Evolutionary conservation across 2,113 vertebrate species (phyloP), one percentile per base, ranked within the genome.

Genomic region (Phocoena sinus): DNA sequence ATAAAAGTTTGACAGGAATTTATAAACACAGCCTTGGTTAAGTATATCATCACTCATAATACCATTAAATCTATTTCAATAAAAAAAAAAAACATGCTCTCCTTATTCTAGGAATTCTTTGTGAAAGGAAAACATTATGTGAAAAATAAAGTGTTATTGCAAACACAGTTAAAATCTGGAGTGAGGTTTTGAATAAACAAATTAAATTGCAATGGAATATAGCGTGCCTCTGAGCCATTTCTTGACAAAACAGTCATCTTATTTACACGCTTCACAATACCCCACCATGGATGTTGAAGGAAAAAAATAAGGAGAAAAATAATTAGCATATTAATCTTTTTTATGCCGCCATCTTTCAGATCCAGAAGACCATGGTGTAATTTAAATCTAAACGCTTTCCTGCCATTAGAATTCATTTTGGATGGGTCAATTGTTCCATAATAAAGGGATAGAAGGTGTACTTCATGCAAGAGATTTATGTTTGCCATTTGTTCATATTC

Each of bases 271-370:
- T 99, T 99, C 99, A 99, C 99, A 99, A 99, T 99, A 99, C 99
- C 99, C 99, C 99, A 98, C 99, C 98, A 98, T 99, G 99, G 99
- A 99, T 99, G 99, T 99, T 98, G 99, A 99, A 99, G 99, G 98
- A 99, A 99, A 77, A 99, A 99, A 99, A 99, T 99, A 99, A 99
- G 99, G 99, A 99, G 99, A 99, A 99, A 99, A 99, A 99, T 99
- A 99, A 99, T 99, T 99, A 99, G 99, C 99, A 99, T 99, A 99
- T 99, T 99, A 99, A 99, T 99, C 99, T 99, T 99, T 99, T 99
- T 99, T 99, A 99, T 99, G 99, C 99, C 99, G 99, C 99, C 99
- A 99, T 99, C 99, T 99, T 99, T 99, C 99, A 99, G 99, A 99
- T 99, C 99, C 99, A 99, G 99, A 99, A 99, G 99, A 99, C 99